Evolutionary conservation across 2,888 invertebrate genomes (phyloP), one percentile per base, ranked within the genome.

Genomic region (Tribolium freemani): DNA sequence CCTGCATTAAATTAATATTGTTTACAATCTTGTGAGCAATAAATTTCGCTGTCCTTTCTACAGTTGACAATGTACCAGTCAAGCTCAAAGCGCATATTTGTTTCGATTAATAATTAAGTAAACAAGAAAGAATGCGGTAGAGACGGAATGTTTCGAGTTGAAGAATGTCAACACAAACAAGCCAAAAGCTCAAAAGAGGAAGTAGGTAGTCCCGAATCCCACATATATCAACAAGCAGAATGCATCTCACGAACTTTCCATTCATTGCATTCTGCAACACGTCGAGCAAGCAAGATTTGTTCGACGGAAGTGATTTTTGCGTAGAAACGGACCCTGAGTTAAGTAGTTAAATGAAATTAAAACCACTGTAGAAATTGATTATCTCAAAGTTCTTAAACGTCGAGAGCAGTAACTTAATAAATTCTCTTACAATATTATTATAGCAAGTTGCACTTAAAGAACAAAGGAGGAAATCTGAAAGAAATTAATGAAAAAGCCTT

Each of bases 401-500:
- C 44, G 46, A 71, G 54, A 67, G 71, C 71, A 61, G 58, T 71
- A 71, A 71, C 71, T 67, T 60, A 63, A 64, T 69, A 58, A 69
- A 53, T 63, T 57, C 66, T 11, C 46, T 69, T 53, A 51, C 73
- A 69, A 69, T 73, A 69, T 73, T 69, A 69, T 72, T 74, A 69
- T 72, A 69, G 69, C 54, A 61, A 71, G 69, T 67, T 63, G 71
- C 71, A 73, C 71, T 73, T 73, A 70, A 70, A 73, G 66, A 68
- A 72, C 69, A 74, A 71, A 73, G 71, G 30, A 53, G 44, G 50
- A 72, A 72, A 66, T 69, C 69, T 72, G 56, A 69, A 72, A 74
- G 70, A 68, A 70, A 68, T 72, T 69, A 74, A 70, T 75, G 70
- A 74, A 74, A 69, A 66, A 69, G 75, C 72, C 72, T 75, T 69